phyloP scores from a whole-genome alignment of 2,888 invertebrate species.

The Caenorhabditis sulstoni region DNA sequence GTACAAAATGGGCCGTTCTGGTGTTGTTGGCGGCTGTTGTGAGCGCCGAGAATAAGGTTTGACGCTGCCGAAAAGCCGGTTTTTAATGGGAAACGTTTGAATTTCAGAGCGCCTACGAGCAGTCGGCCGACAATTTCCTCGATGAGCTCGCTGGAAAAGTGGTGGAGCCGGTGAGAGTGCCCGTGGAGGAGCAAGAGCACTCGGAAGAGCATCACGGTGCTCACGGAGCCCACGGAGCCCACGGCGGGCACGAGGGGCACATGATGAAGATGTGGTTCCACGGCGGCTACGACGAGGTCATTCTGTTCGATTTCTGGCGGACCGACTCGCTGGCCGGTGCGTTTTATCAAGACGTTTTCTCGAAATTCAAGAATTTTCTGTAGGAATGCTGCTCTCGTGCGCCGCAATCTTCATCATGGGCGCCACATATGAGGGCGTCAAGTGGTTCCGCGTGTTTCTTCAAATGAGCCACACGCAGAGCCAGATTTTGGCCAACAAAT shows the following conservation, averaged over 20 bases:
- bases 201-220: background rate
- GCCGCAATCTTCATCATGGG: constrained; percentile 93
- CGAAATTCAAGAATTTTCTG: constrained; percentile 25
- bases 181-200: constrained; percentile 1
- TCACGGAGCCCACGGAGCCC: constrained; percentile 15
- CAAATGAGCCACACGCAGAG: constrained; percentile 58
- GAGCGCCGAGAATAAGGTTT: constrained; percentile 39
- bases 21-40: constrained; percentile 8
- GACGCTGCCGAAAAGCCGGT: too few relatives aligned
- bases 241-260: constrained; percentile 57
- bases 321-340: constrained; percentile 68
- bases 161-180: constrained; percentile 22
- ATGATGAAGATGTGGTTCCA: constrained; percentile 80
- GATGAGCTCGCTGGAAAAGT: constrained; percentile 43
- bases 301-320: constrained; percentile 79
- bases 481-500: constrained; percentile 46
- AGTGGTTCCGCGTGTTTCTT: constrained; percentile 85
- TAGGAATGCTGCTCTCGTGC: constrained; percentile 89
- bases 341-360: too few relatives aligned
- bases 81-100: too few relatives aligned
- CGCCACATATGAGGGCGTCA: constrained; percentile 94
- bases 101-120: constrained; percentile 41
- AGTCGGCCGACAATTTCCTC: constrained; percentile 42
- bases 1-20: constrained; percentile 44
- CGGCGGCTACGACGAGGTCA: constrained; percentile 77